Evolutionary conservation across 2,797 vertebrate genomes (phyloP).

Genomic region (Eptatretus atami): DNA sequence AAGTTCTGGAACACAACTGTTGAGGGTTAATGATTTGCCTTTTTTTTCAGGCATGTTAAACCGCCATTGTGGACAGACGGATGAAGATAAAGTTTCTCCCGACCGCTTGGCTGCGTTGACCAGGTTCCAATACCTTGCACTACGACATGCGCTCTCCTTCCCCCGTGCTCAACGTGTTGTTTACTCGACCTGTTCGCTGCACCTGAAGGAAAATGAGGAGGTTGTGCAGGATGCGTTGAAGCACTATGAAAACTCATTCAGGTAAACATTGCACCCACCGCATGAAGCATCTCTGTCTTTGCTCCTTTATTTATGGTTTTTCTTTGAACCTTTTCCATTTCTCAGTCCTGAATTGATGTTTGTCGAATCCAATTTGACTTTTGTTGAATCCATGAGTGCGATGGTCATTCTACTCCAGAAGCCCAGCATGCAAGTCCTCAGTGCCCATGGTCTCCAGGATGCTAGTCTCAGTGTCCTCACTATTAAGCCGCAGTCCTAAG

Average conservation of each 20-base stretch:
- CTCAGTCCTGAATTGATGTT: too few relatives aligned
- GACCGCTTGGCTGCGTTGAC: constrained; percentile 33
- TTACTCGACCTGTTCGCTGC: constrained; percentile 70
- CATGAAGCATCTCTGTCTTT: too few relatives aligned
- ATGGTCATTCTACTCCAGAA: too few relatives aligned
- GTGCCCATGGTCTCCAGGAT: too few relatives aligned
- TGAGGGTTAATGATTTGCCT: neutral
- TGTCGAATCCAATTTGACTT: too few relatives aligned
- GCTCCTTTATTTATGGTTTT: too few relatives aligned
- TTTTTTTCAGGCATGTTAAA: constrained; percentile 33
- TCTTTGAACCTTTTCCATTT: too few relatives aligned
- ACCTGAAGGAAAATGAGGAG: constrained; percentile 52
- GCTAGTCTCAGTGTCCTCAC: too few relatives aligned
- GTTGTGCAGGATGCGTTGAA: constrained; percentile 28
- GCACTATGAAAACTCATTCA: constrained; percentile 21
- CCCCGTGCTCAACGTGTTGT: constrained; percentile 29
- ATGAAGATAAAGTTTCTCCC: constrained; percentile 7
- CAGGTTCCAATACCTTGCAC: constrained; percentile 33
- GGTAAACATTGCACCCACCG: constrained; percentile 16
- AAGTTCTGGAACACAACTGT: too few relatives aligned
- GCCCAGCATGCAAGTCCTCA: too few relatives aligned
- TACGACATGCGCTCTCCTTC: constrained; percentile 38
- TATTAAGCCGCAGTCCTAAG: too few relatives aligned
- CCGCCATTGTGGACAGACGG: constrained; percentile 11
- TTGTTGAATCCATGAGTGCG: too few relatives aligned